A percentile compares a stretch with the other conserved stretches of the same genome.
Conservation (phyloP, 1,140 invertebrate genomes). For the Brachionus rubens region DNA sequence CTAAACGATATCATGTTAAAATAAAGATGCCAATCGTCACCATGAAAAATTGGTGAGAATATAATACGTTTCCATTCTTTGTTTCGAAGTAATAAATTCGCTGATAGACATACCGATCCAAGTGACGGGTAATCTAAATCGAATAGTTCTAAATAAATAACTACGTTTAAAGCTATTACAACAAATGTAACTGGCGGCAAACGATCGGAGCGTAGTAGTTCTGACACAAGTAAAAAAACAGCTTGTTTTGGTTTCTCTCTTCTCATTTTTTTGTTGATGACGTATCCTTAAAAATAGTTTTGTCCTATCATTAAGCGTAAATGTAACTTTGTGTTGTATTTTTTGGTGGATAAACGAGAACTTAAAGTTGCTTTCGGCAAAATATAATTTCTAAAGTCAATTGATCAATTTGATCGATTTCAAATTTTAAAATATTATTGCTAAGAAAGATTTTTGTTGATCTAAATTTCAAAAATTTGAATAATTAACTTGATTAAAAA, state of each 20-base stretch:
- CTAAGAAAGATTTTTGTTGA: background rate
- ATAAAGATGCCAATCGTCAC: conserved; percentile 71
- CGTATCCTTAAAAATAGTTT: background rate
- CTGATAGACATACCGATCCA: conserved; percentile 18
- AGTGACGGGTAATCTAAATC: background rate
- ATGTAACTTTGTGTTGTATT: too few relatives aligned
- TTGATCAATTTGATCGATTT: too few relatives aligned
- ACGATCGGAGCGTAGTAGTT: background rate
- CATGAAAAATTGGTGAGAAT: conserved; percentile 68
- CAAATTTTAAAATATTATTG: background rate
- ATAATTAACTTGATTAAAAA: too few relatives aligned
- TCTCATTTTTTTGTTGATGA: conserved; percentile 25
- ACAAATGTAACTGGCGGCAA: conserved; percentile 30
- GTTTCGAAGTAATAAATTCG: conserved; percentile 51
- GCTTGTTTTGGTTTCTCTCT: conserved; percentile 40
- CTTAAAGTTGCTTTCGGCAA: too few relatives aligned
- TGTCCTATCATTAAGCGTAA: too few relatives aligned
- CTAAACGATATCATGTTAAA: conserved; percentile 73
- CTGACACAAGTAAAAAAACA: background rate
- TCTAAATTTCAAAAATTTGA: too few relatives aligned
- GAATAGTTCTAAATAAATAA: conserved; percentile 37
- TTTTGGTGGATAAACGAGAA: too few relatives aligned
- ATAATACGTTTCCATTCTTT: conserved; percentile 66
- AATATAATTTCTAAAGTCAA: too few relatives aligned
- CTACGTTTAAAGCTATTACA: conserved; percentile 21